These are phyloP conservation scores for Scortum barcoo DNA, from an alignment of 2,113 vertebrate genomes.

Conservation along the genomic window DNA sequence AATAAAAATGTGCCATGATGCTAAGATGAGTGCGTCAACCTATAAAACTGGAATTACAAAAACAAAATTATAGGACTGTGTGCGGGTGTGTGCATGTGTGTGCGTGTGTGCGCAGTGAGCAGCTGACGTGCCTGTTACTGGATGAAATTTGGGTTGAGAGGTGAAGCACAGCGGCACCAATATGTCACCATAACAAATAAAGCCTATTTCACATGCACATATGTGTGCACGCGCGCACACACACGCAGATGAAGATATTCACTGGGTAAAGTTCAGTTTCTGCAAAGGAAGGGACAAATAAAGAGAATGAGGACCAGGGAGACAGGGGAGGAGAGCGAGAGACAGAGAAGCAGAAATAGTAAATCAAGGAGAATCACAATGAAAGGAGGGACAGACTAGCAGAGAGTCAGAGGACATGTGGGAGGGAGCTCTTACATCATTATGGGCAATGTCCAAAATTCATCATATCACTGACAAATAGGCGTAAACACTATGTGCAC, in stretches of 20 bases:
- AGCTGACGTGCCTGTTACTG: slow-evolving; percentile 8
- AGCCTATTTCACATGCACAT: slow-evolving; percentile 8
- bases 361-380: slow-evolving; percentile 4
- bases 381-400: slow-evolving; percentile 39
- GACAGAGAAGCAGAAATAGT: slow-evolving; percentile 23
- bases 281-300: slow-evolving; percentile 6
- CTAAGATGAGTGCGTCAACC: too few species aligned
- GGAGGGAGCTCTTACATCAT: slow-evolving; percentile 60
- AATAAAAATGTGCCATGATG: background rate
- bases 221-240: slow-evolving; percentile 1
- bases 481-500: slow-evolving; percentile 37
- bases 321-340: background rate
- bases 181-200: slow-evolving; percentile 44
- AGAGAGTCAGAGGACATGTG: slow-evolving; percentile 45
- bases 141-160: slow-evolving; percentile 22
- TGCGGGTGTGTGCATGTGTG: background rate
- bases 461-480: slow-evolving; percentile 47
- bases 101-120: background rate
- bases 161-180: slow-evolving; percentile 23
- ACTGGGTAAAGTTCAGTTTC: background rate
- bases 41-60: background rate
- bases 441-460: slow-evolving; percentile 54
- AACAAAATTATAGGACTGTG: background rate
- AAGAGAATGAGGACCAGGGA: background rate
- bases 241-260: slow-evolving; percentile 15